Base-by-base conservation (phyloP, 1,140 invertebrate species). In the Drosophila pallidifrons region DNA sequence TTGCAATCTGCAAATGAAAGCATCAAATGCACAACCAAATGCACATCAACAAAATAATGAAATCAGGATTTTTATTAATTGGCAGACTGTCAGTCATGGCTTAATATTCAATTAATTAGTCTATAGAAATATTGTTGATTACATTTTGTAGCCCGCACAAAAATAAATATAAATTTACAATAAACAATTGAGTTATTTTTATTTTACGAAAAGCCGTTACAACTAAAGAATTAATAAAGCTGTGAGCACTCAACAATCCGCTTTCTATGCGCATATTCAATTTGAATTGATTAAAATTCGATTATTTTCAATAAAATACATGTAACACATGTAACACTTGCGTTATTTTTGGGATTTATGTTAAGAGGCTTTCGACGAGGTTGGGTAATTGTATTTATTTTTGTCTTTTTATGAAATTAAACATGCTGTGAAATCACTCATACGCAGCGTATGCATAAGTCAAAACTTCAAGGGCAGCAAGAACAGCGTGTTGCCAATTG, bases 61-160 rank as follows among this genome's bases (percentile, higher is more conserved):
- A 89, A 89, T 89, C 85, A 79, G 85, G 77, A 89, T 89, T 76
- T 85, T 57, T 89, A 89, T 85, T 85, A 70, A 66, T 67, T 70
- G 67, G 30, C 66, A 69, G 51, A 72, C 45, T 54, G 67, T 45
- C 78, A 51, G 41, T 61, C 32, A 46, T 58, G 71, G 74, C 74
- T 64, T 61, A 76, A 66, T 61, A 51, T 47, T 35, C 52, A 16
- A 41, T 55, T 46, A 59, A 54, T 66, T 70, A 73, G 58, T 70
- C 41, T 4, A 55, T 74, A 69, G 64, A 75, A 64, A 76, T 59
- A 81, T 89, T 83, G 85, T 88, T 88, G 71, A 67, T 70, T 81
- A 69, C 71, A 55, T 76, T 75, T 81, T 65, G 41, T 76, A 45
- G 38, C 47, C 51, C 32, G 38, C 58, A 25, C 20, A 25, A 25